Base-by-base conservation (phyloP, 1,140 invertebrate genomes). In the Cotesia chilonis region DNA sequence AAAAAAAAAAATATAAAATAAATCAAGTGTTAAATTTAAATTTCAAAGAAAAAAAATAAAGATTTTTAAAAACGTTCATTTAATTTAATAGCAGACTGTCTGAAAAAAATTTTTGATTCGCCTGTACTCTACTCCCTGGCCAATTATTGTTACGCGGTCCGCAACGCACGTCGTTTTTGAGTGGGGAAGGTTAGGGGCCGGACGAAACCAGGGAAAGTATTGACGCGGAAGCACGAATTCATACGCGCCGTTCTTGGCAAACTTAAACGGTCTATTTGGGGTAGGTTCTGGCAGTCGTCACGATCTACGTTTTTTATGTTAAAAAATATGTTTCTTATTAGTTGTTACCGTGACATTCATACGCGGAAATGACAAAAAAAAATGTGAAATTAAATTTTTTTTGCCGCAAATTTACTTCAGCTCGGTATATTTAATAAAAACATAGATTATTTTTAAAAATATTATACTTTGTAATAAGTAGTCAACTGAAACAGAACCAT, bases 101-200 rank as follows among this genome's bases (percentile, higher is more conserved):
- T 47, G 47, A 67, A 28, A 72, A 71, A 67, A 74, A 35, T 73
- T 73, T 67, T 77, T 70, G 64, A 14, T 55, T 41, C 5, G 80
- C 75, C 80, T 82, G 79, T 81, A 80, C 78, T 17, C 71, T 55
- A 57, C 55, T 70, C 72, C 73, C 73, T 66, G 76, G 82, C 79
- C 79, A 84, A 79, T 81, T 79, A 78, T 81, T 80, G 73, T 76
- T 77, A 77, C 68, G 76, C 72, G 74, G 74, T 60, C 67, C 72
- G 76, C 75, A 75, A 78, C 79, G 54, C 66, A 84, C 79, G 74
- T 71, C 66, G 78, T 55, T 76, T 76, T 76, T 41, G 74, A 75
- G 81, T 86, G 83, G 77, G 85, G 81, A 83, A 85, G 84, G 84
- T 87, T 85, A 85, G 81, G 74, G 85, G 79, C 76, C 80, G 78